A percentile compares a stretch with the other conserved stretches of the same genome.
These are phyloP conservation scores for Python bivittatus DNA, from an alignment of 2,113 vertebrate genomes.

Conservation along the genomic window DNA sequence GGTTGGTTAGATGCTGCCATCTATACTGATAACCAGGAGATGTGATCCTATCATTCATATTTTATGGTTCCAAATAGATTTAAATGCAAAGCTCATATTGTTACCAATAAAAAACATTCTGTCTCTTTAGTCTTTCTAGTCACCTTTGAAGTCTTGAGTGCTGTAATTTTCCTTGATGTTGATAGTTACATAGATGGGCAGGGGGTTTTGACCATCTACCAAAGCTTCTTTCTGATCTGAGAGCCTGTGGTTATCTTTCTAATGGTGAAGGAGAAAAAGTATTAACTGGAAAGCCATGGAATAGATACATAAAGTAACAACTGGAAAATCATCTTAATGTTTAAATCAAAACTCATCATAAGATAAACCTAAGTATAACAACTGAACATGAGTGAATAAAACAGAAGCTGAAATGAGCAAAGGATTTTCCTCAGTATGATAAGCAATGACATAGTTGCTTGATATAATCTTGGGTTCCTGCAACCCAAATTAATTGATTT, in stretches of 20 bases:
- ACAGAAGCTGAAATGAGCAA: not conserved
- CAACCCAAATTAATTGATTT: not conserved
- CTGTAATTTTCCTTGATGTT: constrained; percentile 66
- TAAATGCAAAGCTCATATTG: not conserved
- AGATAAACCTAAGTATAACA: not conserved
- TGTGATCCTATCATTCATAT: not conserved
- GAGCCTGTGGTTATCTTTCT: constrained; percentile 76
- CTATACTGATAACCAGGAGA: not conserved
- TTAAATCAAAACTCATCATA: not conserved
- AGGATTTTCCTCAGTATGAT: not conserved
- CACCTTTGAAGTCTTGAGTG: constrained; percentile 78
- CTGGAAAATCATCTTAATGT: not conserved
- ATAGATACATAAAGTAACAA: accelerated
- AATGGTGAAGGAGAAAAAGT: constrained; percentile 34
- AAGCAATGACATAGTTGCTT: not conserved
- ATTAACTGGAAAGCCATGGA: not conserved
- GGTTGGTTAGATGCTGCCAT: not conserved
- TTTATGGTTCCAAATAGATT: not conserved
- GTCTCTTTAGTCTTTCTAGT: not conserved
- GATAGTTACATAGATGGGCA: constrained; percentile 77
- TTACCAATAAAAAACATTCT: not conserved
- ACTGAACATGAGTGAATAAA: not conserved
- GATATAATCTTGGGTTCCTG: not conserved
- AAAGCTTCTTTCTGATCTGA: constrained; percentile 76
- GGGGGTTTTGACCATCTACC: constrained; percentile 75